A percentile compares a stretch with the other conserved stretches of the same genome.
Evolutionary conservation across 2,113 vertebrate genomes (phyloP).

Genomic region (Athene noctua): DNA sequence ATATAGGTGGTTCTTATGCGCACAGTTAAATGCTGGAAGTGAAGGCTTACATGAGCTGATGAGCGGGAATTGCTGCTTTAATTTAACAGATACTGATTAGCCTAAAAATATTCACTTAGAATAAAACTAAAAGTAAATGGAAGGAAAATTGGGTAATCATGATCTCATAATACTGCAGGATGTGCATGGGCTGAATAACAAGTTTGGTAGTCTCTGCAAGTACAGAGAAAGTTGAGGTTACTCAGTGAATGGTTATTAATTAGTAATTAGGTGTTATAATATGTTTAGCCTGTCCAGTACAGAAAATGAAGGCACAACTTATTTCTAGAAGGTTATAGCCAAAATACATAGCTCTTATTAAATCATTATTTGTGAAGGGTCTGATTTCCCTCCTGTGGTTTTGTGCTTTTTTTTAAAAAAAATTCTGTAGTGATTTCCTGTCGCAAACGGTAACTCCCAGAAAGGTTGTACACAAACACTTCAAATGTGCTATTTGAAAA

Average conservation of each 20-base stretch:
- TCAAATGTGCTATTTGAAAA: not conserved
- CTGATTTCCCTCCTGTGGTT: not conserved
- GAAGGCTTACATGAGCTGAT: not conserved
- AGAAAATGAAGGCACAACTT: not conserved
- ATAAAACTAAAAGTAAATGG: not conserved
- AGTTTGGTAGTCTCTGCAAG: not conserved
- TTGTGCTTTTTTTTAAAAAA: not conserved
- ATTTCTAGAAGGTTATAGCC: not conserved
- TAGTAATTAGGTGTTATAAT: not conserved
- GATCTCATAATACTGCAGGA: not conserved
- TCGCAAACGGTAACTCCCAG: not conserved
- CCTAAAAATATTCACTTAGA: conserved; percentile 30
- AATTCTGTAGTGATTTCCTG: not conserved
- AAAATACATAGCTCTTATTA: not conserved
- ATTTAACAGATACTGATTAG: conserved; percentile 12
- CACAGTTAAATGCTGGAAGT: not conserved
- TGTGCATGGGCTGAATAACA: not conserved
- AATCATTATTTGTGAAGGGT: not conserved
- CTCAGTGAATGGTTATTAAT: not conserved
- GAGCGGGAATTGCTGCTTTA: not conserved
- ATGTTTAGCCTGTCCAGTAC: not conserved
- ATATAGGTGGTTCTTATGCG: not conserved
- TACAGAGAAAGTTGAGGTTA: not conserved
- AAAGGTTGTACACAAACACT: not conserved
- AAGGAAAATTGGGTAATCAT: not conserved